phyloP scores from a whole-genome alignment of 1,140 invertebrate genomes.

The Leptopilina boulardi region DNA sequence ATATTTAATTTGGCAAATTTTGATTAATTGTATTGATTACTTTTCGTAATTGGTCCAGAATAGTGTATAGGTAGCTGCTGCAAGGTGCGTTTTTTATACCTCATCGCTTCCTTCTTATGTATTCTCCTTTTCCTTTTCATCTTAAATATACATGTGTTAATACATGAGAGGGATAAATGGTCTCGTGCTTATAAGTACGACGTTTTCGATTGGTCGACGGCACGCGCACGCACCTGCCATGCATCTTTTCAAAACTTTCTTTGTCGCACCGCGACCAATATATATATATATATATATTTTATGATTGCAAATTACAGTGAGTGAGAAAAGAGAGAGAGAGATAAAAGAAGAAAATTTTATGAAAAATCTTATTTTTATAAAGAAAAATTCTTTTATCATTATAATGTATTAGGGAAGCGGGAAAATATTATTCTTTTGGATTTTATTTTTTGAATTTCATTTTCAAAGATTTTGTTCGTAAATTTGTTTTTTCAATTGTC shows the following conservation, averaged over 20 bases:
- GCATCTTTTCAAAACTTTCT: slow-evolving; percentile 66
- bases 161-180: slow-evolving; percentile 61
- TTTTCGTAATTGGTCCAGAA: slow-evolving; percentile 15
- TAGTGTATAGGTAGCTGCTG: neutral
- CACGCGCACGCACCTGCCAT: slow-evolving; percentile 73
- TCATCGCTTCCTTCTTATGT: neutral
- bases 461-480: no score
- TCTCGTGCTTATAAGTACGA: slow-evolving; percentile 46
- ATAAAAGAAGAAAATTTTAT: slow-evolving; percentile 27
- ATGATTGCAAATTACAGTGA: neutral
- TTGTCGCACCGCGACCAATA: slow-evolving; percentile 61
- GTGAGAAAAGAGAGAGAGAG: neutral
- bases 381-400: neutral
- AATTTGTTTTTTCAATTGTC: no score
- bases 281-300: slow-evolving; percentile 22
- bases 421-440: no score
- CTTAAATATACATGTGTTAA: slow-evolving; percentile 46
- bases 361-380: neutral
- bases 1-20: neutral
- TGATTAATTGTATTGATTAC: neutral
- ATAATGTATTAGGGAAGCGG: neutral
- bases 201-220: slow-evolving; percentile 67
- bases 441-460: no score
- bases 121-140: slow-evolving; percentile 36
- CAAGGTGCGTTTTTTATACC: slow-evolving; percentile 29